Conservation (phyloP, 2,113 vertebrate genomes). For the Dolichallabes microphthalmus region DNA sequence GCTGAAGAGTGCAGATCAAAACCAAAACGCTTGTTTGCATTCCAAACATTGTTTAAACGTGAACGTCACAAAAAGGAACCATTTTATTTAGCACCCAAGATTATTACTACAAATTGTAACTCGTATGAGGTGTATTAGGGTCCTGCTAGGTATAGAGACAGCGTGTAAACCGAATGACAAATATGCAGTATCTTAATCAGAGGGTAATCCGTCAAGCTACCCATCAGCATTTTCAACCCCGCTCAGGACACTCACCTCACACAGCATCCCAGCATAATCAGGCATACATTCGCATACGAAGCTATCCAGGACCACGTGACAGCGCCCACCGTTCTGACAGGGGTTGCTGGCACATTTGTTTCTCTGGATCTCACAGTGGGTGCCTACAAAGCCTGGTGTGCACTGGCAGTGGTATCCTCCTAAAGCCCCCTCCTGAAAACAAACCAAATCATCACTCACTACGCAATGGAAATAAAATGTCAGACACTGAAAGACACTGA, state of each 20-base stretch:
- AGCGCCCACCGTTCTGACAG: slow-evolving; percentile 81
- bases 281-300: slow-evolving; percentile 83
- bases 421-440: slow-evolving; percentile 59
- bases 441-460: background rate
- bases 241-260: slow-evolving; percentile 80
- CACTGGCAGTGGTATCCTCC: slow-evolving; percentile 83
- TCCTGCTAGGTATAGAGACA: background rate
- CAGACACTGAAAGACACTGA: background rate
- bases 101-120: background rate
- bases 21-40: background rate
- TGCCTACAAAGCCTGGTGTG: slow-evolving; percentile 78
- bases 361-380: slow-evolving; percentile 82
- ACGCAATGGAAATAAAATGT: too few species aligned
- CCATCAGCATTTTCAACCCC: background rate
- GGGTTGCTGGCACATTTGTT: slow-evolving; percentile 81
- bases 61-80: too few species aligned
- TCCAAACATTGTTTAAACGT: background rate
- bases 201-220: background rate
- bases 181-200: background rate
- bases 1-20: background rate
- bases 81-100: too few species aligned
- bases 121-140: background rate
- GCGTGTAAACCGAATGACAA: too few species aligned
- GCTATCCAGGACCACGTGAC: slow-evolving; percentile 74
- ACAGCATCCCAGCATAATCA: slow-evolving; percentile 80